Conservation (phyloP, 1,140 invertebrate genomes). For the Scaptomyza montana region DNA sequence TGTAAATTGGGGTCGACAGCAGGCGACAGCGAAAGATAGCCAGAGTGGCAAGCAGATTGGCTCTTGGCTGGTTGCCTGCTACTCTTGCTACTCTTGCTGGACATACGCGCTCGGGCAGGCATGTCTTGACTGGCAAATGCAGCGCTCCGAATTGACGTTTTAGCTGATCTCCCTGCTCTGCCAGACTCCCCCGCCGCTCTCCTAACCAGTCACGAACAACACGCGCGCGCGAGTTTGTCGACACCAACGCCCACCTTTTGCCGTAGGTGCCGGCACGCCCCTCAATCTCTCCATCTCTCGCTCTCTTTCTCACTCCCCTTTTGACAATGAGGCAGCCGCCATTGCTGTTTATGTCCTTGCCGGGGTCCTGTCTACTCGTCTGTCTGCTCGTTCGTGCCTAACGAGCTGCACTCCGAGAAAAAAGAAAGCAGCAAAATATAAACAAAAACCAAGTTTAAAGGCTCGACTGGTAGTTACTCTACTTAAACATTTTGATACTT, state of each 20-base stretch:
- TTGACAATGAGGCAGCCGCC: conserved; percentile 34
- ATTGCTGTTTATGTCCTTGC: conserved; percentile 74
- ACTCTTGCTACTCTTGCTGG: background rate
- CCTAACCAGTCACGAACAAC: conserved; percentile 6
- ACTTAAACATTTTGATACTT: no score
- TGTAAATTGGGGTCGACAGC: conserved; percentile 78
- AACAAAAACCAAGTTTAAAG: background rate
- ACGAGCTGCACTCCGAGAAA: conserved; percentile 71
- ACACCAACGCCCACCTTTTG: conserved; percentile 12
- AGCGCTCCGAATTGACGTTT: conserved; percentile 70
- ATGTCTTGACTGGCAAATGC: conserved; percentile 51
- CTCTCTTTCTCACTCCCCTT: background rate
- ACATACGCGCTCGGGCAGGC: conserved; percentile 19
- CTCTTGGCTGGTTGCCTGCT: conserved; percentile 53
- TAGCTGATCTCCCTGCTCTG: conserved; percentile 14
- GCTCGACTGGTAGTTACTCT: no score
- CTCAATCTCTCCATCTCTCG: background rate
- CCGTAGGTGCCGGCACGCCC: conserved; percentile 10
- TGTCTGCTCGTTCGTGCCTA: conserved; percentile 78
- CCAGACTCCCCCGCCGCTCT: background rate
- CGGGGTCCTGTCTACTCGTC: conserved; percentile 48
- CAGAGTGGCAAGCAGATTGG: conserved; percentile 78
- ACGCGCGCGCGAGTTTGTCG: conserved; percentile 30
- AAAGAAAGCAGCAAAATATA: background rate
- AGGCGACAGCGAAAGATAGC: conserved; percentile 48